These are phyloP conservation scores for Cynopterus brachyotis DNA, from an alignment of 2,113 vertebrate genomes.

Conservation along the genomic window DNA sequence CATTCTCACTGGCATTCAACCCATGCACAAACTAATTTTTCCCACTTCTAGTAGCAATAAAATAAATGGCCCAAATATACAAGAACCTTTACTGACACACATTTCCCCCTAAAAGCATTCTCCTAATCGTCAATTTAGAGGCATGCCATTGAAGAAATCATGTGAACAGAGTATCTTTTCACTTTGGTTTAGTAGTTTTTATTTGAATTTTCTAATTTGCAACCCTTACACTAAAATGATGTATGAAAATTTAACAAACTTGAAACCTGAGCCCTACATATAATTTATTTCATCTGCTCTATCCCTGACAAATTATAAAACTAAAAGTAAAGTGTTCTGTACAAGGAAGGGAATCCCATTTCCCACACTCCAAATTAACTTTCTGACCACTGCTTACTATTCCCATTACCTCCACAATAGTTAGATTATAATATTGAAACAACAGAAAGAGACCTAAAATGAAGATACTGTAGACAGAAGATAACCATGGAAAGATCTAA, in stretches of 20 bases:
- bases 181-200: background rate
- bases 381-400: background rate
- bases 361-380: background rate
- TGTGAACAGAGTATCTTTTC: background rate
- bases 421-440: background rate
- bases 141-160: background rate
- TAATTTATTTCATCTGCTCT: background rate
- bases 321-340: background rate
- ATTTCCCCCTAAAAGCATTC: background rate
- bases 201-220: constrained; percentile 13
- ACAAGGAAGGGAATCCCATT: background rate
- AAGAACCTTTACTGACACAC: background rate
- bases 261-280: background rate
- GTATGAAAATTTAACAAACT: background rate
- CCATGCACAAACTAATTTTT: background rate
- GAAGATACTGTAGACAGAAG: background rate
- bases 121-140: background rate
- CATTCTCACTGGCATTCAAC: constrained; percentile 27
- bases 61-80: background rate
- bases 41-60: background rate
- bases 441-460: background rate
- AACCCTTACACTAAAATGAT: background rate
- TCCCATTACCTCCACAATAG: background rate
- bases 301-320: background rate
- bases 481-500: background rate